Evolutionary conservation across 2,888 invertebrate genomes (phyloP), one percentile per base, ranked within the genome.

Genomic region (Amorpha juglandis): DNA sequence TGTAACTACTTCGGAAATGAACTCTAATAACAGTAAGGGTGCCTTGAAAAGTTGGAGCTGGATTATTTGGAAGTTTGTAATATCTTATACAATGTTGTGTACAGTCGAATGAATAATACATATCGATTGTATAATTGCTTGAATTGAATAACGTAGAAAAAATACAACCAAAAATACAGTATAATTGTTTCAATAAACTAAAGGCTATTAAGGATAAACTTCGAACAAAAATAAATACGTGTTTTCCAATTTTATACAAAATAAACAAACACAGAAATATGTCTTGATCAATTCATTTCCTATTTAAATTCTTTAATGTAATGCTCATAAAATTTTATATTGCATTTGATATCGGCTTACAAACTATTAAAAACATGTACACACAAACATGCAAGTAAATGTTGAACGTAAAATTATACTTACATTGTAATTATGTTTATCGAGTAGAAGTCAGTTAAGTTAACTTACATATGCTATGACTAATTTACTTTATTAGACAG

Each of bases 21-120:
- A 21, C 12, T 42, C 58, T 58, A 42, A 58, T 58, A 58, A 58
- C 58, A 42, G 58, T 58, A 42, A 16, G 38, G 58, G 19, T 19
- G 58, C 58, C 58, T 58, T 58, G 58, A 58, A 58, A 58, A 58
- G 38, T 58, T 58, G 16, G 42, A 58, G 55, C 55, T n/a, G 35
- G 55, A 19, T 58, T 42, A 42, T 58, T 58, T 42, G 19, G 58
- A 42, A 58, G 58, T 42, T 58, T 58, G 53, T 38, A 38, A 58
- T 55, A 55, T 21, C 58, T 58, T 50, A n/a, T 62, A 11, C 38
- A 48, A 16, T 16, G 58, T 35, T 50, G 50, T 65, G 35, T 64
- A 58, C 42, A 58, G 19, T 58, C 42, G 42, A 7, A 12, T 42
- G 58, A 19, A 58, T 1, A 42, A 42, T 11, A n/a, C n/a, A n/a